A percentile compares a stretch with the other conserved stretches of the same genome.
Evolutionary conservation across 2,113 vertebrate genomes (phyloP).

Genomic region (Spheniscus mendiculus): DNA sequence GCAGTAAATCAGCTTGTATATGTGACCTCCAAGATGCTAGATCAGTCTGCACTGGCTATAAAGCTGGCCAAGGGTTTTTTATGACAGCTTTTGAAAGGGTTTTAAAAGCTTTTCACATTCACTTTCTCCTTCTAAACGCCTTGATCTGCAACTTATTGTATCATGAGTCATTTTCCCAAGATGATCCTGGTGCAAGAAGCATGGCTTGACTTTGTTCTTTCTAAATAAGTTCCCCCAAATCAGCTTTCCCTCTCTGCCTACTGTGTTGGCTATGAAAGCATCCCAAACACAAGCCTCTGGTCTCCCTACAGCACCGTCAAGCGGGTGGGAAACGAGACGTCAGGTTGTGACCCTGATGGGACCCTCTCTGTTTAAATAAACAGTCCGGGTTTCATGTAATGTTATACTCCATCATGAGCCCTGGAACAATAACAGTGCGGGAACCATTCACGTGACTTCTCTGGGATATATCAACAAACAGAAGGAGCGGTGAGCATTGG

Average conservation of each 20-base stretch:
- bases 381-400: conserved; percentile 26
- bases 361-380: conserved; percentile 62
- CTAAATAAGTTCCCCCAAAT: conserved; percentile 14
- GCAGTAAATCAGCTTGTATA: neutral
- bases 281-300: neutral
- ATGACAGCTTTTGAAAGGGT: neutral
- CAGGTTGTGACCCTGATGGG: conserved; percentile 56
- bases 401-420: conserved; percentile 8
- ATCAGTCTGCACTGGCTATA: neutral
- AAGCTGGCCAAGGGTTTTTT: neutral
- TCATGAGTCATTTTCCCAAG: neutral
- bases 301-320: neutral
- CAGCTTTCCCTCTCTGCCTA: neutral
- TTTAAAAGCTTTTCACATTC: neutral
- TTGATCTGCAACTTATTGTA: neutral
- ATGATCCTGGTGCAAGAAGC: neutral
- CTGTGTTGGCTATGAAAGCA: neutral
- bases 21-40: neutral
- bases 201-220: conserved; percentile 20
- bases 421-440: neutral
- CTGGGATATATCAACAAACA: conserved; percentile 2
- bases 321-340: neutral
- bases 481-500: neutral
- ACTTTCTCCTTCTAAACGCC: neutral
- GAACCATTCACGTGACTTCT: neutral